Percentiles rank a stretch among this genome's conserved stretches.
phyloP scores from a whole-genome alignment of 1,140 invertebrate genomes.

The Zophobas atratus region DNA sequence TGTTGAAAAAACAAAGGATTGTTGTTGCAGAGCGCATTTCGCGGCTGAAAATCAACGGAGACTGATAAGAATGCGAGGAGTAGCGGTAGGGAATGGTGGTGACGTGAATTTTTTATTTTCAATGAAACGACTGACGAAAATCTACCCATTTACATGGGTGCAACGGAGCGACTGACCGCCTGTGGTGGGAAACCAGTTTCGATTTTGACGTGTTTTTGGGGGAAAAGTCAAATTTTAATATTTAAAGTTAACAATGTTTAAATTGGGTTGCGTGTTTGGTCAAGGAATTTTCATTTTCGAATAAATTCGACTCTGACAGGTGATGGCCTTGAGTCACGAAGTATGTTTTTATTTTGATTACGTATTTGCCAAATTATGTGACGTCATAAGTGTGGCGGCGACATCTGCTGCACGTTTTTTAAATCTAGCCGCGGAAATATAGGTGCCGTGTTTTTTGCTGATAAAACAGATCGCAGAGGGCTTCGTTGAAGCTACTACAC shows the following conservation, averaged over 20 bases:
- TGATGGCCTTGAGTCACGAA: constrained; percentile 6
- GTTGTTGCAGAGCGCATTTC: constrained; percentile 14
- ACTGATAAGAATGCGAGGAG: constrained; percentile 14
- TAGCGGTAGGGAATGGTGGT: constrained; percentile 8
- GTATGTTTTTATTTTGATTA: neutral
- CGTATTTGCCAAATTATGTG: too few species aligned
- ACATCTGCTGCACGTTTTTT: too few species aligned
- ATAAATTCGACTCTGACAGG: neutral
- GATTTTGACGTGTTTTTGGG: too few species aligned
- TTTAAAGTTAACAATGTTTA: neutral
- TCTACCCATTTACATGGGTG: neutral
- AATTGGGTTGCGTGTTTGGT: constrained; percentile 3
- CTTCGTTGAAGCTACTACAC: neutral
- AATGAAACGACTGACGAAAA: neutral
- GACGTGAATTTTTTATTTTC: constrained; percentile 3
- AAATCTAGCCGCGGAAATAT: neutral
- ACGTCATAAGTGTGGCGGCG: too few species aligned
- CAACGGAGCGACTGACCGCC: neutral
- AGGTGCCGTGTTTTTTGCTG: neutral
- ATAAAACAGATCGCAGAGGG: too few species aligned
- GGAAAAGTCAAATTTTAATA: too few species aligned
- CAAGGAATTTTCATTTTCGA: neutral
- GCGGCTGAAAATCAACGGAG: neutral
- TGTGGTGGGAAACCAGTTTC: neutral
- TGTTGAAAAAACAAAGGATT: neutral